Evolutionary conservation across 2,113 vertebrate genomes (phyloP), one percentile per base, ranked within the genome.

Genomic region (Apus apus): DNA sequence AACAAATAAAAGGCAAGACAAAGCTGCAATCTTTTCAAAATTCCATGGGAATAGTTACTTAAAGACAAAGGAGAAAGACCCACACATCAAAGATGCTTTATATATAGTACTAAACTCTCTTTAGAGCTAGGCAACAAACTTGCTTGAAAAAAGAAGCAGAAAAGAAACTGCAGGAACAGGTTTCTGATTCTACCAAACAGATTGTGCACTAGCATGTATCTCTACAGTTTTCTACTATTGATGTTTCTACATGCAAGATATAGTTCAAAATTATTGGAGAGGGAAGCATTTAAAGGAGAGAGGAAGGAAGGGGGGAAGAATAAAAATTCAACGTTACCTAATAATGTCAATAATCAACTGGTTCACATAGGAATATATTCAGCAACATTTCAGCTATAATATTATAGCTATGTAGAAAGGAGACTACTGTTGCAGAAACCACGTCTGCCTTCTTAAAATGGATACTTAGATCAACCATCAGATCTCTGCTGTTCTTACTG

Each of bases 171-270:
- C 5, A 62, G 53, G 15, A 68, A 68, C 4, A 85, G 43, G 73
- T 67, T 25, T 60, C 15, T n/a, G 13, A 50, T 71, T 78, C 66
- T 13, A 40, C 57, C 27, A 13, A 50, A 23, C 7, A n/a, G 19
- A 29, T 29, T 1, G 1, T 27, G 43, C 9, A 25, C 6, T 23
- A 70, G 21, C 5, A 57, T 3, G 1, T 11, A 32, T 6, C 11
- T 15, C 23, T 22, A 6, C 23, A 25, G 56, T 7, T 15, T 88
- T 53, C 53, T 83, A 22, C 66, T 74, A 4, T 16, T 51, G 6
- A 29, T 51, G 21, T 14, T 50, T 81, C 67, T 56, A 22, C 43
- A 5, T 58, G 26, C 14, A 80, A 92, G 34, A n/a, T 66, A 57
- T 3, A 36, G 26, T 45, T 29, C 40, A 83, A 80, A 90, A 68